Base-by-base conservation (phyloP, 2,888 invertebrate genomes). In the Drosophila pseudotalamancana region DNA sequence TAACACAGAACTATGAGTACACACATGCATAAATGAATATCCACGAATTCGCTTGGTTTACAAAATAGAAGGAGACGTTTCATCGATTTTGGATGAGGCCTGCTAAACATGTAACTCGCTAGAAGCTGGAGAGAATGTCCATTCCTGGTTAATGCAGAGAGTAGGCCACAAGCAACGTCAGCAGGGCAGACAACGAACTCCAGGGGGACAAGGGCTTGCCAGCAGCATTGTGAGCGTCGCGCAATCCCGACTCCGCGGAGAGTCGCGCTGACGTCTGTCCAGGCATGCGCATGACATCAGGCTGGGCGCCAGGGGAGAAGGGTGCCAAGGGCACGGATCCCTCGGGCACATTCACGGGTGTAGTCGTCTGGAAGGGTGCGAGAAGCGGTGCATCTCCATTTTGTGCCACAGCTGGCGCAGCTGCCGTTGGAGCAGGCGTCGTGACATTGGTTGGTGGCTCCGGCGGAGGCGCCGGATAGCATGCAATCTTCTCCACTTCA, bases 381-480 rank as follows among this genome's bases (percentile, higher is more conserved):
- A 87, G 54, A 0, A 53, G 65, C 11, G 66, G 14, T 8, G 0
- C 40, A 6, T 42, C 48, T 3, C 31, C 25, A 6, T 55, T 68
- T 0, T 60, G 14, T 5, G 21, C 57, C 2, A 49, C 16, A 0
- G 54, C 31, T 1, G 31, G 27, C 0, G 48, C 42, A 0, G 45
- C 35, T 1, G 31, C 23, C 0, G 48, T 39, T 0, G 45, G 34
- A 6, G 67, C 49, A 11, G 56, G 29, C 6, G 46, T 45, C 6
- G 77, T 64, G 21, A 42, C 74, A 32, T 61, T 75, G 8, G 34
- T 43, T 4, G 55, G 19, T 3, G 73, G 49, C 40, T 89, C 88
- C 56, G 87, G 72, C 2, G 89, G 85, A 12, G 90, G 89, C 5
- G 89, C 90, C 21, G 90, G 89, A 71, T 90, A 91, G 71, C 91